Conservation (phyloP, 2,113 vertebrate species). For the Platanista minor region DNA sequence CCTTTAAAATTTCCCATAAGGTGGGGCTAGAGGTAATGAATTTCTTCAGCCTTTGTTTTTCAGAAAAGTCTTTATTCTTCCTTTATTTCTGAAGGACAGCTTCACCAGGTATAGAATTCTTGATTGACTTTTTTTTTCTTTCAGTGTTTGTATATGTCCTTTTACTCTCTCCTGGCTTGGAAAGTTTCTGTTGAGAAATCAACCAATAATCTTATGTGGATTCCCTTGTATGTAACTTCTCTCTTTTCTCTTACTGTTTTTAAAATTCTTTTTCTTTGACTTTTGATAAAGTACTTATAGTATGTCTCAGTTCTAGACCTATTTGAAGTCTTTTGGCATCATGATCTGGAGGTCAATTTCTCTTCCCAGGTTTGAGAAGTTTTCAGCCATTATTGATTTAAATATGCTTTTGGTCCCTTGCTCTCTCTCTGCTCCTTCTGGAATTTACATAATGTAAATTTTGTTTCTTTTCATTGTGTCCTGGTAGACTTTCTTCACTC, state of each 20-base stretch:
- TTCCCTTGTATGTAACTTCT: background rate
- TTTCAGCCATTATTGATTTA: background rate
- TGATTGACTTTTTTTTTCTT: background rate
- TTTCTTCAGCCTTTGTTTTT: background rate
- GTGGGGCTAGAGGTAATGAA: background rate
- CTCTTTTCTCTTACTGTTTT: background rate
- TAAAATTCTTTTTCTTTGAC: background rate
- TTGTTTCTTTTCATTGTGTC: background rate
- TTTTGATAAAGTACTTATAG: background rate
- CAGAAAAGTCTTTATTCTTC: background rate
- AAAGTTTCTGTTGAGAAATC: background rate
- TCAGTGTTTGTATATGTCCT: background rate
- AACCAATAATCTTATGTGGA: background rate
- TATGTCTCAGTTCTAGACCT: background rate
- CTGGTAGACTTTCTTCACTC: background rate
- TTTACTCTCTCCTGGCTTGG: background rate
- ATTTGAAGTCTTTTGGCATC: background rate
- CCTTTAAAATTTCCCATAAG: background rate
- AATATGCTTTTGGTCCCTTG: background rate
- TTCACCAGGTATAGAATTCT: background rate
- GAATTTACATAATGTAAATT: background rate
- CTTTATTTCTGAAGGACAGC: background rate
- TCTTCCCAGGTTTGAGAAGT: background rate
- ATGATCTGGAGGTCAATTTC: background rate
- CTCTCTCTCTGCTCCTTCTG: background rate